phyloP scores from a whole-genome alignment of 1,140 invertebrate species.

The Gonioctena quinquepunctata region DNA sequence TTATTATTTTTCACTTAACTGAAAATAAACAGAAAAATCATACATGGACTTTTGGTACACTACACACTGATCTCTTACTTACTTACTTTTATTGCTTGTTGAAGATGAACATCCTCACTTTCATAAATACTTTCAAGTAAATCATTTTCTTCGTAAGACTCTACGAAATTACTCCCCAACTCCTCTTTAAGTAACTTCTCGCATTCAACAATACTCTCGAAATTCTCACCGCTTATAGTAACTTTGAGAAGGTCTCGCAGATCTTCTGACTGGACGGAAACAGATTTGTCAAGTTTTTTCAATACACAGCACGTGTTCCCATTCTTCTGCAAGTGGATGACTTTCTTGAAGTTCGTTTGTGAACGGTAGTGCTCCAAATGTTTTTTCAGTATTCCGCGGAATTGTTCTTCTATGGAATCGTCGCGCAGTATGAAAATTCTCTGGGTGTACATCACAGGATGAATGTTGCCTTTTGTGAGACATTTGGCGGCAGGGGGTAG shows the following conservation, averaged over 20 bases:
- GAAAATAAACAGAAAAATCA: too few relatives aligned
- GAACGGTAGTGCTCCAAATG: conserved; percentile 16
- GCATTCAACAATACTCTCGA: conserved; percentile 15
- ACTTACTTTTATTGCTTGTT: conserved; percentile 28
- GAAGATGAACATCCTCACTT: conserved; percentile 5
- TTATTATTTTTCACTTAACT: too few relatives aligned
- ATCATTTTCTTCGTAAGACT: conserved; percentile 5
- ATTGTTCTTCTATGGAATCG: conserved; percentile 17
- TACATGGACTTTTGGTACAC: too few relatives aligned
- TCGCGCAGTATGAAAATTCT: conserved; percentile 30
- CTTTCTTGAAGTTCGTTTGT: conserved; percentile 15
- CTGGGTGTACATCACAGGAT: conserved; percentile 33
- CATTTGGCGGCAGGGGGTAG: conserved; percentile 17
- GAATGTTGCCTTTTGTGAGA: conserved; percentile 9
- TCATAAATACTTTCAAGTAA: background rate
- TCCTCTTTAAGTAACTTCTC: background rate
- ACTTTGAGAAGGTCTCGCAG: background rate
- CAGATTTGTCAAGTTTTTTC: background rate
- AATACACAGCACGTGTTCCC: conserved; percentile 14
- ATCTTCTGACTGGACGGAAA: background rate
- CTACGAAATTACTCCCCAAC: background rate
- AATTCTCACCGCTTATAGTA: background rate
- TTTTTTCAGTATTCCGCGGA: conserved; percentile 22
- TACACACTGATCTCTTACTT: too few relatives aligned
- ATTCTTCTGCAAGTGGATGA: conserved; percentile 20